These are phyloP conservation scores for Aspidiotus destructor DNA, from an alignment of 2,888 invertebrate species.

Conservation along the genomic window DNA sequence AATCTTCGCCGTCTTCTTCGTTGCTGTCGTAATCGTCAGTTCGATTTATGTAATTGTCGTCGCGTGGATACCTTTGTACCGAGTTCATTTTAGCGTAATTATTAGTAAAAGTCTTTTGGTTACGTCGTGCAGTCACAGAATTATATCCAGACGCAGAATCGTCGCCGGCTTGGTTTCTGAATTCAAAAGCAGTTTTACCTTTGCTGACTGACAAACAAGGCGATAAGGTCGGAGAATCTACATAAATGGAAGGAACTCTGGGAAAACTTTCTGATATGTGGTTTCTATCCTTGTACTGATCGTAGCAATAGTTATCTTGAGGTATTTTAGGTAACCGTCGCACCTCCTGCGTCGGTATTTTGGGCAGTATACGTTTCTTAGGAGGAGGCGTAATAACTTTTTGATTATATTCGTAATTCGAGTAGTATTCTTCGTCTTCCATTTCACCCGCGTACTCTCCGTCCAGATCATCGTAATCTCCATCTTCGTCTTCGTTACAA, in stretches of 20 bases:
- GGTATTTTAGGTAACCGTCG: neutral
- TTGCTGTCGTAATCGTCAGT: slow-evolving; percentile 16
- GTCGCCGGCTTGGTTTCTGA: slow-evolving; percentile 22
- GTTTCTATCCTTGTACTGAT: slow-evolving; percentile 6
- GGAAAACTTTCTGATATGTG: slow-evolving; percentile 10
- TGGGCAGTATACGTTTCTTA: slow-evolving; percentile 18
- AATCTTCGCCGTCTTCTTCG: slow-evolving; percentile 24
- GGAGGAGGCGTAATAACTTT: slow-evolving; percentile 11
- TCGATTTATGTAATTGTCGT: slow-evolving; percentile 17
- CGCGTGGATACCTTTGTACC: slow-evolving; percentile 19
- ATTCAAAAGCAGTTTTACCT: slow-evolving; percentile 17
- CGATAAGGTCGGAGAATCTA: slow-evolving; percentile 28
- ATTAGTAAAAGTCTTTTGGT: slow-evolving; percentile 23
- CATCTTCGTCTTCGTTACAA: slow-evolving; percentile 26
- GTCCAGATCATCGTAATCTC: slow-evolving; percentile 29
- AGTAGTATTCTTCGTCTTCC: slow-evolving; percentile 12
- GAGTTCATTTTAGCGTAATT: slow-evolving; percentile 13
- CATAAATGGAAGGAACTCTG: slow-evolving; percentile 26
- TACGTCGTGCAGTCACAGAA: slow-evolving; percentile 23
- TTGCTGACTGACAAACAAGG: slow-evolving; percentile 24
- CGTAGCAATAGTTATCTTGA: slow-evolving; percentile 10
- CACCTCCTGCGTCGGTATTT: slow-evolving; percentile 11
- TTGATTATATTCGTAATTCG: slow-evolving; percentile 10
- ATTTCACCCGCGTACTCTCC: slow-evolving; percentile 18
- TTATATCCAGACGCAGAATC: slow-evolving; percentile 23